Percentiles rank a stretch among this genome's conserved stretches.
These are phyloP conservation scores for Epirrhoe tristata DNA, from an alignment of 2,888 invertebrate species.

Conservation along the genomic window DNA sequence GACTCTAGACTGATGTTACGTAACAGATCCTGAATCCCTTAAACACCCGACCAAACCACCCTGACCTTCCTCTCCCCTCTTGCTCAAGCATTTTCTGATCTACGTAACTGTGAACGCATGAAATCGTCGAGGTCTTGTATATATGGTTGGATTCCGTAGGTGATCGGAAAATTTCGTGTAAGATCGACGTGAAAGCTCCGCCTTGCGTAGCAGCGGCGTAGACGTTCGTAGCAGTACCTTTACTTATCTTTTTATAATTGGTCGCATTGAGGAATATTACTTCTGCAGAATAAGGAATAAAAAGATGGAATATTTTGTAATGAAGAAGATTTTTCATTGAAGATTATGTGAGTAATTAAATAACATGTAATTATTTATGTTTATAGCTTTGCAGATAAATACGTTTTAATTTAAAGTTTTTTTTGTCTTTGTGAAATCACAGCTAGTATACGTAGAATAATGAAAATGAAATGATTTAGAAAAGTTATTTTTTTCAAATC, in stretches of 20 bases:
- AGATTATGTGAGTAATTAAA: slow-evolving; percentile 2
- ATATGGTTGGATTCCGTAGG: slow-evolving; percentile 59
- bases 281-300: neutral
- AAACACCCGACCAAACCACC: slow-evolving; percentile 55
- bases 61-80: slow-evolving; percentile 53
- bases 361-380: neutral
- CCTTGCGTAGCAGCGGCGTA: slow-evolving; percentile 62
- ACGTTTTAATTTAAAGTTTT: too few species aligned
- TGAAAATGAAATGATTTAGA: too few species aligned
- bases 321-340: neutral
- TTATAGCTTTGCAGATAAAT: neutral
- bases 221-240: slow-evolving; percentile 45
- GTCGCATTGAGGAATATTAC: slow-evolving; percentile 5
- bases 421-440: too few species aligned
- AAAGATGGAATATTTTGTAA: neutral
- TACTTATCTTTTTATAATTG: slow-evolving; percentile 23
- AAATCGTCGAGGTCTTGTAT: slow-evolving; percentile 46
- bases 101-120: slow-evolving; percentile 9
- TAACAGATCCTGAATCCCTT: slow-evolving; percentile 78
- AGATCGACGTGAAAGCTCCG: slow-evolving; percentile 63
- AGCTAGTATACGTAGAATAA: too few species aligned
- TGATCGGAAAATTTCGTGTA: slow-evolving; percentile 68
- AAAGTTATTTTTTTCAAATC: too few species aligned
- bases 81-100: neutral
- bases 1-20: slow-evolving; percentile 78